These are phyloP conservation scores for Aricia artaxerxes DNA, from an alignment of 2,888 invertebrate genomes.

Conservation along the genomic window DNA sequence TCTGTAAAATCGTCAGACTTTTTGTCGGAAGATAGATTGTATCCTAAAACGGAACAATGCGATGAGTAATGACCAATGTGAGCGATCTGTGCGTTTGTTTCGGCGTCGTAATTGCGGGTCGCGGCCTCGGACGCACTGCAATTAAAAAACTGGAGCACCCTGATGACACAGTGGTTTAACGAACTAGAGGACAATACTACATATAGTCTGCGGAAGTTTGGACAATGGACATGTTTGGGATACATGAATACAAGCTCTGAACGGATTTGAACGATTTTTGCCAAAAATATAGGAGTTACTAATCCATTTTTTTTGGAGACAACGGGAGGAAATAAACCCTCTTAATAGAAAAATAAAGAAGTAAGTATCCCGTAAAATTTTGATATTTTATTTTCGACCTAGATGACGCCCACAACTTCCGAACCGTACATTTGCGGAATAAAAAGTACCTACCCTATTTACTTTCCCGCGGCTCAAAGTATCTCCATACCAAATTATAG, in stretches of 20 bases:
- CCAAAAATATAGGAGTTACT: too few species aligned
- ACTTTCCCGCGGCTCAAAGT: background rate
- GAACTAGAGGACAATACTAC: background rate
- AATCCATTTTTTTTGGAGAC: background rate
- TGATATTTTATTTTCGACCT: too few species aligned
- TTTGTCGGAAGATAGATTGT: background rate
- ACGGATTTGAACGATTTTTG: background rate
- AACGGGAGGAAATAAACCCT: too few species aligned
- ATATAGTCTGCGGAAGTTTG: background rate
- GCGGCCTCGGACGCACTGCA: constrained; percentile 61
- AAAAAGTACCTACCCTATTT: too few species aligned
- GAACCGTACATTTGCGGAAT: too few species aligned
- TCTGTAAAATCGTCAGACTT: too few species aligned
- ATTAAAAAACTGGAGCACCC: constrained; percentile 51
- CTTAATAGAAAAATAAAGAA: too few species aligned
- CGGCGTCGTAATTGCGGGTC: constrained; percentile 71
- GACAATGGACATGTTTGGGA: background rate
- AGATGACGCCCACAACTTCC: too few species aligned
- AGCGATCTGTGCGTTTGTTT: constrained; percentile 69
- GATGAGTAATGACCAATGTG: constrained; percentile 44
- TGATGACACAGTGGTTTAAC: constrained; percentile 23
- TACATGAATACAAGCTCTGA: background rate
- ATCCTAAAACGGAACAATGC: constrained; percentile 13
- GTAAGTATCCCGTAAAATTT: too few species aligned
- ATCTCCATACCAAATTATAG: too few species aligned